These are phyloP conservation scores for Nansenia antarctica DNA, from an alignment of 2,113 vertebrate species.

Conservation along the genomic window DNA sequence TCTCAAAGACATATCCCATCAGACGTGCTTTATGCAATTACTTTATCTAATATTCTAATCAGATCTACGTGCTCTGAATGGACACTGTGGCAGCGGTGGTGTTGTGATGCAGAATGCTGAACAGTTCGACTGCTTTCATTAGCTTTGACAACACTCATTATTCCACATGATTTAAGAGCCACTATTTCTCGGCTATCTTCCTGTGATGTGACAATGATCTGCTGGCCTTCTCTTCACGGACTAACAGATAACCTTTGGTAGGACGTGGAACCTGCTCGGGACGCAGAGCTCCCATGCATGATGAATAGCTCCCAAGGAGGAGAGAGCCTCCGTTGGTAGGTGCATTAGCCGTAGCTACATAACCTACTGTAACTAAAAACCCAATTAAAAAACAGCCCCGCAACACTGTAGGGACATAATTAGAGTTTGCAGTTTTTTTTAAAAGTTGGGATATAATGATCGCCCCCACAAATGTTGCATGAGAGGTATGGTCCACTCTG, in stretches of 20 bases:
- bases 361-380: not conserved
- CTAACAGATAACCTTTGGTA: constrained; percentile 51
- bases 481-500: not conserved
- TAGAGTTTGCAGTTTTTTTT: not conserved
- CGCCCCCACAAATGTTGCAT: constrained; percentile 17
- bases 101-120: constrained; percentile 35
- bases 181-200: constrained; percentile 34
- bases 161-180: constrained; percentile 60
- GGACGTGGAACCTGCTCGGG: constrained; percentile 7
- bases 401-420: constrained; percentile 12
- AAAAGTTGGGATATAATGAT: not conserved
- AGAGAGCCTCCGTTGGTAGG: not conserved
- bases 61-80: constrained; percentile 7
- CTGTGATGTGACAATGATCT: constrained; percentile 47
- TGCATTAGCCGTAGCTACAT: too few relatives aligned
- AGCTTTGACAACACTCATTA: constrained; percentile 60
- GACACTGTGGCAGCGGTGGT: constrained; percentile 1
- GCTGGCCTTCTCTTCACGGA: constrained; percentile 46
- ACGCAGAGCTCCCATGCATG: not conserved
- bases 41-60: constrained; percentile 43
- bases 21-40: constrained; percentile 19
- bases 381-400: not conserved
- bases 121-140: constrained; percentile 49
- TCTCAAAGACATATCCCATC: not conserved
- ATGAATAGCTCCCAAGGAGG: not conserved